phyloP scores from a whole-genome alignment of 2,797 vertebrate species.

The Naso thynnoides region DNA sequence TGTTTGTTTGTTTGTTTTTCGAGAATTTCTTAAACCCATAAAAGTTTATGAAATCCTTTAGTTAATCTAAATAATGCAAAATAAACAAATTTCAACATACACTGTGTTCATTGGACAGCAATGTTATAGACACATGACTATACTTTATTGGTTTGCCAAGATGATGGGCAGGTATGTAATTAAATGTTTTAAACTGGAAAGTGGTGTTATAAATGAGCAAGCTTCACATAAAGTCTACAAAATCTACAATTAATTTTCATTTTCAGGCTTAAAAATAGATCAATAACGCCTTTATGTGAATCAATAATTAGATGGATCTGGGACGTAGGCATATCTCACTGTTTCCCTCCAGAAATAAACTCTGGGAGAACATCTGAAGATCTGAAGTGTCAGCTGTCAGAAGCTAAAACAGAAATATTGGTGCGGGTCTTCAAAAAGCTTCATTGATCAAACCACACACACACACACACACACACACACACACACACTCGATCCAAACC shows the following conservation, averaged over 20 bases:
- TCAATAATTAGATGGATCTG: constrained; percentile 11
- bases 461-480: constrained; percentile 26
- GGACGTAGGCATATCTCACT: neutral
- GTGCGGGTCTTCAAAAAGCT: constrained; percentile 32
- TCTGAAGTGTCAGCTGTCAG: constrained; percentile 4
- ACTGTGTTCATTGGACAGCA: neutral
- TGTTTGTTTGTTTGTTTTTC: no score
- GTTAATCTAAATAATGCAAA: neutral
- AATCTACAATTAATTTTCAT: neutral
- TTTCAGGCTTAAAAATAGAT: constrained; percentile 6
- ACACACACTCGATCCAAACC: constrained; percentile 59
- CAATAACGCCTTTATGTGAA: neutral
- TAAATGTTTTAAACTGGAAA: neutral
- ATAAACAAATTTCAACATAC: neutral
- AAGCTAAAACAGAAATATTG: constrained; percentile 26
- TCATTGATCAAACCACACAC: constrained; percentile 53
- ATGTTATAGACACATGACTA: no score
- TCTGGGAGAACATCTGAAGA: constrained; percentile 16
- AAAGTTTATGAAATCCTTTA: neutral
- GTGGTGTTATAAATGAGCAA: neutral
- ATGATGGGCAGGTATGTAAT: neutral
- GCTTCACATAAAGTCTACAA: neutral
- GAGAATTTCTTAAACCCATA: no score
- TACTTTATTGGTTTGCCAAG: constrained; percentile 1
- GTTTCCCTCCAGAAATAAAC: constrained; percentile 24